Base-by-base conservation (phyloP, 2,797 vertebrate genomes). In the Fistularia tabacaria region DNA sequence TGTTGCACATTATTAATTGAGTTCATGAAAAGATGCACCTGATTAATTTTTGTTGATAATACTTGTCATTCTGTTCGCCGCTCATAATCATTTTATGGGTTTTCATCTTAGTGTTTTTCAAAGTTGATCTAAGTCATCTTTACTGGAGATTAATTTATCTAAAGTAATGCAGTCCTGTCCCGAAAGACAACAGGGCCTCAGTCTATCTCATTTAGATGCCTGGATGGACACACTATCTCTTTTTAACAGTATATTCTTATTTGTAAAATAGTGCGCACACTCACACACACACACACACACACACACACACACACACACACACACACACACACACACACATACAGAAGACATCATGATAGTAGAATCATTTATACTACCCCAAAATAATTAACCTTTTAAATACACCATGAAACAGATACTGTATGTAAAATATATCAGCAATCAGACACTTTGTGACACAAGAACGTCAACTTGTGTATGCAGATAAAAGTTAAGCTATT, bases 31-130 rank as follows among this genome's bases (percentile, higher is more conserved):
- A 98, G 97, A 98, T 98, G 95, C 93, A 94, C 94, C 97, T 98
- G 97, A 99, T 99, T 98, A 98, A 99, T 98, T 99, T 99, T 98
- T 99, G 96, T 98, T 99, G 97, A 99, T 99, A 99, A 98, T 98
- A 96, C 95, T 97, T 98, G 96, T 99, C 96, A 99, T 98, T 98
- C 94, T 91, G 89, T 91, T 91, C 90, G 88, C 89, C 85, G 90
- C 90, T 92, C 89, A 91, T 94, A 95, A 98, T 98, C 93, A 98
- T 97, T 98, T 97, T 93, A 96, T 95, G 93, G 92, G 89, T 92
- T 93, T 96, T 97, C 94, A 93, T 96, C 89, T 90, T 79, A 84
- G 76, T 84, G 83, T 94, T 95, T 95, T 88, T 94, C 92, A 95
- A 94, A 94, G 92, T 96, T 95, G 94, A 96, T 96, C 93, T 90